A percentile compares a stretch with the other conserved stretches of the same genome.
These are phyloP conservation scores for Gymnogyps californianus DNA, from an alignment of 2,113 vertebrate species.

Conservation along the genomic window DNA sequence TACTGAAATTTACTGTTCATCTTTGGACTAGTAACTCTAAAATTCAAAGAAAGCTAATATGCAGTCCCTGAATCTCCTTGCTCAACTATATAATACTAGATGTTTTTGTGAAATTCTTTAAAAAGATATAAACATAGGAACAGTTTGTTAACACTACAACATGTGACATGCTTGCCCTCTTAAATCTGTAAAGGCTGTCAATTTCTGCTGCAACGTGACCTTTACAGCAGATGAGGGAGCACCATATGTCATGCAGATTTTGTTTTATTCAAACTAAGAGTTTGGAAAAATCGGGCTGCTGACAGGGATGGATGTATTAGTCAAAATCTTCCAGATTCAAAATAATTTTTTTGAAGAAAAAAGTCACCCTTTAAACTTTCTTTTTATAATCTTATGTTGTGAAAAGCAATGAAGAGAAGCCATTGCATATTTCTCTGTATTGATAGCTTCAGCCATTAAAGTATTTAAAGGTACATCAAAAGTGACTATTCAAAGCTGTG, in stretches of 20 bases:
- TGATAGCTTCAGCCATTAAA: not conserved
- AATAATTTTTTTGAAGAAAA: not conserved
- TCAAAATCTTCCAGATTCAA: not conserved
- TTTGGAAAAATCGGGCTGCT: not conserved
- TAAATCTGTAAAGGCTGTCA: constrained; percentile 17
- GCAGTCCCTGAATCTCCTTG: not conserved
- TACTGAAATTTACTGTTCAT: not conserved
- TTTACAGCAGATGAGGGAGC: constrained; percentile 27
- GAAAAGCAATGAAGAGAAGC: not conserved
- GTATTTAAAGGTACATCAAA: not conserved
- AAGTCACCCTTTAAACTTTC: not conserved
- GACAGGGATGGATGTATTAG: not conserved
- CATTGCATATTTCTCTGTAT: not conserved
- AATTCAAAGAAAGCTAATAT: not conserved
- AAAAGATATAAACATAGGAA: not conserved
- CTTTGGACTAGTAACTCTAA: not conserved
- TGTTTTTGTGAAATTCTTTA: not conserved
- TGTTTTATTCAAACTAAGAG: not conserved
- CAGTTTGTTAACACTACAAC: not conserved
- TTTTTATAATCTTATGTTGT: not conserved
- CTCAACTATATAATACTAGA: not conserved
- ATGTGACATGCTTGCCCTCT: constrained; percentile 6
- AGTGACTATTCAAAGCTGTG: not conserved
- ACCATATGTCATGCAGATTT: not conserved
- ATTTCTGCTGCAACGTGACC: constrained; percentile 23